Percentiles rank a stretch among this genome's conserved stretches.
Evolutionary conservation across 2,888 invertebrate species (phyloP).

Genomic region (Eucera pruinosa): DNA sequence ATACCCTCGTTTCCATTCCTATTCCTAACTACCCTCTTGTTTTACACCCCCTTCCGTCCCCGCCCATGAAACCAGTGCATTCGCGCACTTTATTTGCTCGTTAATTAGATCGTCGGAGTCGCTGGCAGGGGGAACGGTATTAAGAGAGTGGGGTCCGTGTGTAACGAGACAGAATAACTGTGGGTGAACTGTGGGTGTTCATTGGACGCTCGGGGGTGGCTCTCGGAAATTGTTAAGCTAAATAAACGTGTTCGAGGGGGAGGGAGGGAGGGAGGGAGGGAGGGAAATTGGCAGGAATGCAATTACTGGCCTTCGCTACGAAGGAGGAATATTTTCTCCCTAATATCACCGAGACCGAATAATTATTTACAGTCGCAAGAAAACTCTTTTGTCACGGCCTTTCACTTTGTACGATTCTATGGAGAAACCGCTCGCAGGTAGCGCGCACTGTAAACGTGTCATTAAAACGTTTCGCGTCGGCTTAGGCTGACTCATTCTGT

Average conservation of each 20-base stretch:
- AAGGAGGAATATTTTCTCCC: constrained; percentile 40
- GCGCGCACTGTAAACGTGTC: constrained; percentile 31
- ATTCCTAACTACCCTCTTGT: constrained; percentile 50
- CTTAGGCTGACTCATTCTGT: background rate
- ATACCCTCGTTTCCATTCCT: constrained; percentile 30
- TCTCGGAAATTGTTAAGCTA: constrained; percentile 40
- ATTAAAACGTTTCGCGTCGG: constrained; percentile 24
- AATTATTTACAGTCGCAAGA: constrained; percentile 52
- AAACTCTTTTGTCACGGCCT: constrained; percentile 41
- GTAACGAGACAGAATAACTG: constrained; percentile 46
- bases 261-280: constrained; percentile 5
- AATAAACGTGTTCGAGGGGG: constrained; percentile 41
- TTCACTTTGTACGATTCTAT: constrained; percentile 24
- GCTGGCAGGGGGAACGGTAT: background rate
- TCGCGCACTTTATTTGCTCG: constrained; percentile 41
- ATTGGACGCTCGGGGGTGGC: constrained; percentile 8
- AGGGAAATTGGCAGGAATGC: constrained; percentile 44
- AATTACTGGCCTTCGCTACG: constrained; percentile 25
- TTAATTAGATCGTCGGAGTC: constrained; percentile 50
- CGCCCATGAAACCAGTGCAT: constrained; percentile 1
- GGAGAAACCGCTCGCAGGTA: constrained; percentile 33
- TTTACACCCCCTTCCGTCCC: constrained; percentile 3
- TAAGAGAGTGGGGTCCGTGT: constrained; percentile 21
- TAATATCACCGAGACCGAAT: constrained; percentile 45
- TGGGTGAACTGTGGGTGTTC: background rate